A percentile compares a stretch with the other conserved stretches of the same genome.
Evolutionary conservation across 2,113 vertebrate genomes (phyloP).

Genomic region (Acanthisitta chloris): DNA sequence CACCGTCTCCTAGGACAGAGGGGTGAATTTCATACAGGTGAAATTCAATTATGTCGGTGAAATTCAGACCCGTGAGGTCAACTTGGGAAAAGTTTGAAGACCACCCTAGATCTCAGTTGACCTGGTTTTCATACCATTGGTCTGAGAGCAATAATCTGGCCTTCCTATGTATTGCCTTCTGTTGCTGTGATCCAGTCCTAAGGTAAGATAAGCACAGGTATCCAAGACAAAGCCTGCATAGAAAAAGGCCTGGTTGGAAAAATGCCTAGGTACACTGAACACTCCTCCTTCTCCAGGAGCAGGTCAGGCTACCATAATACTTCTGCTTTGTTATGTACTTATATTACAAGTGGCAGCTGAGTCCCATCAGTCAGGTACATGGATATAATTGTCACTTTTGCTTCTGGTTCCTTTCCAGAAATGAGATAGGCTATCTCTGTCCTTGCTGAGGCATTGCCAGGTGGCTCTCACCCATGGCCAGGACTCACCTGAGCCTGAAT

Average conservation of each 20-base stretch:
- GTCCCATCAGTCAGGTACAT: rapidly evolving
- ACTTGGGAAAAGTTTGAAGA: not conserved
- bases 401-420: not conserved
- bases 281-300: not conserved
- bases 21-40: not conserved
- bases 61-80: not conserved
- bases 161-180: not conserved
- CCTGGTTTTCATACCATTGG: not conserved
- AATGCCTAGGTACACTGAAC: not conserved
- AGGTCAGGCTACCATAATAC: not conserved
- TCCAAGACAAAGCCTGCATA: not conserved
- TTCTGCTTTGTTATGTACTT: not conserved
- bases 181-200: not conserved
- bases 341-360: not conserved
- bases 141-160: not conserved
- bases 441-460: not conserved
- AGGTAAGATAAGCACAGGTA: not conserved
- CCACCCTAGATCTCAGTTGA: not conserved
- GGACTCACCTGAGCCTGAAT: not conserved
- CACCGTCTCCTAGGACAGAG: not conserved
- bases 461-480: not conserved
- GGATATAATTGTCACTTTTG: not conserved
- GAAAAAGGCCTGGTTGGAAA: not conserved
- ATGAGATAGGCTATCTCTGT: not conserved
- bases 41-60: not conserved